A percentile compares a stretch with the other conserved stretches of the same genome.
Evolutionary conservation across 2,888 invertebrate species (phyloP).

Genomic region (Mythimna impura): DNA sequence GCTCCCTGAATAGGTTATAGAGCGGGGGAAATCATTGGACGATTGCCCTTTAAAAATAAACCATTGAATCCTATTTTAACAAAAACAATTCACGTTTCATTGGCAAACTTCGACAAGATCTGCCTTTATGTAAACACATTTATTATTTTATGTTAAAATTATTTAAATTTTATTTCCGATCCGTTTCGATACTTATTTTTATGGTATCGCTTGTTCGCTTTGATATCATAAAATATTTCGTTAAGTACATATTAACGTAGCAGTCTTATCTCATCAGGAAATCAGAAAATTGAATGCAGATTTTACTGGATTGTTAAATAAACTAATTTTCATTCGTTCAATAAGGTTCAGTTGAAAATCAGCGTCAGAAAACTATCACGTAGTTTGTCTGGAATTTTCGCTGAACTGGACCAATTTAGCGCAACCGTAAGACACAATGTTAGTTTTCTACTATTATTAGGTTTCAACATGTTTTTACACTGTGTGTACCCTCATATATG

Average conservation of each 20-base stretch:
- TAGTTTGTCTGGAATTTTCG: too few relatives aligned
- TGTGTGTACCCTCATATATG: too few relatives aligned
- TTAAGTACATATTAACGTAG: neutral
- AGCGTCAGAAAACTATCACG: too few relatives aligned
- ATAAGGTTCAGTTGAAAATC: too few relatives aligned
- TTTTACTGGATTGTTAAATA: neutral
- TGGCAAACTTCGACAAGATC: constrained; percentile 21
- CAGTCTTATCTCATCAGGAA: neutral
- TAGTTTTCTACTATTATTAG: too few relatives aligned
- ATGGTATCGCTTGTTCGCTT: constrained; percentile 7
- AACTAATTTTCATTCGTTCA: too few relatives aligned
- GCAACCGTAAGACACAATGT: too few relatives aligned
- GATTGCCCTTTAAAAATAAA: neutral
- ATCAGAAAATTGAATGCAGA: neutral
- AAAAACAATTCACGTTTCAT: constrained; percentile 19
- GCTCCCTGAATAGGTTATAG: too few relatives aligned
- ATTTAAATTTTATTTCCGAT: constrained; percentile 32
- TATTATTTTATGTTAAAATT: constrained; percentile 35
- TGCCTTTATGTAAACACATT: constrained; percentile 14
- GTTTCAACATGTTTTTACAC: too few relatives aligned
- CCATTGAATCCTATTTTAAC: constrained; percentile 15
- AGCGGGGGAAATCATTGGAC: too few relatives aligned
- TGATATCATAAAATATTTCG: neutral
- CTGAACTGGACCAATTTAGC: too few relatives aligned
- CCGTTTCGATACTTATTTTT: constrained; percentile 23